phyloP scores from a whole-genome alignment of 2,888 invertebrate species.

The Phoenoteleia sp. region DNA sequence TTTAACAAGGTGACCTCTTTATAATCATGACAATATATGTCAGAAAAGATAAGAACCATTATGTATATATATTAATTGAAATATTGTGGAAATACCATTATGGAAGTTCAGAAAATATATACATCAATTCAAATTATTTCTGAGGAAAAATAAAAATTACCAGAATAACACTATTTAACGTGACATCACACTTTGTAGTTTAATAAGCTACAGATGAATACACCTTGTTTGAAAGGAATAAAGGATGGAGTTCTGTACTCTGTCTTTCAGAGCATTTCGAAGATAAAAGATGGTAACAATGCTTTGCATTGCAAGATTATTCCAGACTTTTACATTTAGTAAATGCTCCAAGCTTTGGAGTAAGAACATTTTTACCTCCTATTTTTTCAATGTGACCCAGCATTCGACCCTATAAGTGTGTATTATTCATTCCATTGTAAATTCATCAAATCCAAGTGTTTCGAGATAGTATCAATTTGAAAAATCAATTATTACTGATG shows the following conservation, averaged over 20 bases:
- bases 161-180: no score
- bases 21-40: not conserved
- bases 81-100: not conserved
- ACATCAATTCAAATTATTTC: not conserved
- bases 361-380: constrained; percentile 24
- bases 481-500: no score
- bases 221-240: constrained; percentile 28
- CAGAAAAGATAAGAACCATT: not conserved
- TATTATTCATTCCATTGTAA: not conserved
- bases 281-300: constrained; percentile 56
- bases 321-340: constrained; percentile 36
- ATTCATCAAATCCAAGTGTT: constrained; percentile 43
- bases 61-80: not conserved
- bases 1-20: constrained; percentile 3
- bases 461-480: constrained; percentile 34
- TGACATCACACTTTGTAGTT: not conserved
- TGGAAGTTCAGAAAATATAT: no score
- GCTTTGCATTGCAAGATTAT: constrained; percentile 26
- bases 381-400: constrained; percentile 29
- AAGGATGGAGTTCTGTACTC: constrained; percentile 36
- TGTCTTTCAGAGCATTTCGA: constrained; percentile 50
- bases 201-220: not conserved
- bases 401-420: constrained; percentile 41
- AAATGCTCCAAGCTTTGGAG: constrained; percentile 45
- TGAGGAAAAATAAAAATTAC: not conserved